Evolutionary conservation across 2,797 vertebrate genomes (phyloP), one percentile per base, ranked within the genome.

Genomic region (Sciurus vulgaris): DNA sequence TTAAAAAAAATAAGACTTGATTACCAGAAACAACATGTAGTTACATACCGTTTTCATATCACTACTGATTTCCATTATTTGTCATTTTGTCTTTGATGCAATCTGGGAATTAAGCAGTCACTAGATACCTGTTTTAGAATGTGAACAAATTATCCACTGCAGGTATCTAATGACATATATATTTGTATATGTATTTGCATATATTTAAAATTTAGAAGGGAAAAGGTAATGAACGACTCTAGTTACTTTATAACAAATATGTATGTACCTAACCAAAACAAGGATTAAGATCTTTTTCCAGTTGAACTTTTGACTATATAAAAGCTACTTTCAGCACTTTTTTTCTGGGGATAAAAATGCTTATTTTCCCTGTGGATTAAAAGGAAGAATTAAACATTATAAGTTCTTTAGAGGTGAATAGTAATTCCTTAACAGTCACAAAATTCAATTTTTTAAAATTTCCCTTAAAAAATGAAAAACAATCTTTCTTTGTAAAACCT

Each of bases 1-100:
- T 54, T 73, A 89, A 94, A 96, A n/a, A n/a, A 97, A 96, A 91
- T 94, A 95, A 94, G 78, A 93, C 54, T 94, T 86, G 73, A 95
- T 89, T 87, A 96, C 69, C 72, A 95, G 92, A 95, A 97, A 97
- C 89, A 94, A 38, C 90, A 91, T 72, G 44, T 82, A 73, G 61
- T 97, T 69, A 96, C 0, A 54, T 74, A 92, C 22, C 73, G 96
- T 96, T 98, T 69, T 81, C 69, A 82, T 82, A 93, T 91, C 61
- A 90, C 70, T 96, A 59, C 49, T 91, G 72, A 89, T 76, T 96
- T 83, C 35, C 17, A 93, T 84, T 86, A 77, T 82, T 79, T 94
- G 87, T 73, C 86, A 93, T 59, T 86, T 92, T 76, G 93, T 78
- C 81, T 96, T 93, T 94, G 91, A 94, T 92, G 91, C 38, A 93